Conservation (phyloP, 2,888 invertebrate genomes). For the Sarcophaga caerulescens region DNA sequence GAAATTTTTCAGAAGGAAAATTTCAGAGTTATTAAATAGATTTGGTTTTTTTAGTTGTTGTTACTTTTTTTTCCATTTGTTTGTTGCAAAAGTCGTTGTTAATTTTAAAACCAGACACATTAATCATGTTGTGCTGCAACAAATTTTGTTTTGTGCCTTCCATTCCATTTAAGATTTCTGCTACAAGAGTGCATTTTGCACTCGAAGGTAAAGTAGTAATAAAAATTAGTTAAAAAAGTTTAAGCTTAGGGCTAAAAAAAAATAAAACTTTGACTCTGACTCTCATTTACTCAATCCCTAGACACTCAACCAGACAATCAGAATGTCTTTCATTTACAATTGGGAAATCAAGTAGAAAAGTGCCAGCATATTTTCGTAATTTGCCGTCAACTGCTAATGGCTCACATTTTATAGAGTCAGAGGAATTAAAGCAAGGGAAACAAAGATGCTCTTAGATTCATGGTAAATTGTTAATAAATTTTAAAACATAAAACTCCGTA, state of each 20-base stretch:
- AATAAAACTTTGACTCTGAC: background rate
- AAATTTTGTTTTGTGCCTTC: background rate
- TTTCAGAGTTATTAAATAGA: slow-evolving; percentile 38
- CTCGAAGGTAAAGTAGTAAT: background rate
- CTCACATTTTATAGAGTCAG: background rate
- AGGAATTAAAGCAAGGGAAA: background rate
- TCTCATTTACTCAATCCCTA: slow-evolving; percentile 23
- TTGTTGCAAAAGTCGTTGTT: slow-evolving; percentile 36
- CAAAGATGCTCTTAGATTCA: background rate
- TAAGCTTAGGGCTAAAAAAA: background rate
- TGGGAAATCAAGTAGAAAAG: slow-evolving; percentile 55
- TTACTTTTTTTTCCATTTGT: background rate
- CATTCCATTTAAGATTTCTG: background rate
- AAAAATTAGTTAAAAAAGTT: background rate
- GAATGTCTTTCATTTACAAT: slow-evolving; percentile 40
- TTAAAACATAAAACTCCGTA: no score
- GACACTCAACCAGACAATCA: slow-evolving; percentile 40
- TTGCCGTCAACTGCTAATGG: background rate
- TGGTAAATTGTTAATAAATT: no score
- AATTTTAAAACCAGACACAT: slow-evolving; percentile 55
- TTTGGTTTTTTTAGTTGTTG: slow-evolving; percentile 9
- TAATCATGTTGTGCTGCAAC: slow-evolving; percentile 43
- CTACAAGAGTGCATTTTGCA: slow-evolving; percentile 22
- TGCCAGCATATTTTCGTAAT: slow-evolving; percentile 14
- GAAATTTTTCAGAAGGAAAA: slow-evolving; percentile 51